Evolutionary conservation across 2,888 invertebrate genomes (phyloP).

Genomic region (Drosophila mayaguana): DNA sequence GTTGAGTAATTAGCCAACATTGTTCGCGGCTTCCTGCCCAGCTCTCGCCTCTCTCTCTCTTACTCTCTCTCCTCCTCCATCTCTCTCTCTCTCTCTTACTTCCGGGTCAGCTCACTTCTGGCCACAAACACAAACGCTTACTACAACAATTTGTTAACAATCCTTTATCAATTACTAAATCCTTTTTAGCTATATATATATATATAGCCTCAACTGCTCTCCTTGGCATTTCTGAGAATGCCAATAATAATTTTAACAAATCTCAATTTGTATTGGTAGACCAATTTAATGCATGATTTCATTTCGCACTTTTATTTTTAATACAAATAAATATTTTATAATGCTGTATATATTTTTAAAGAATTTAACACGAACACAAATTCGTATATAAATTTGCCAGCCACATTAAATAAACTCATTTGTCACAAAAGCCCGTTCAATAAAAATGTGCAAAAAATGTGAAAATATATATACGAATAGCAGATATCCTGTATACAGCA

Average conservation of each 20-base stretch:
- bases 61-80: too few relatives aligned
- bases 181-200: neutral
- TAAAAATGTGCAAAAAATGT: neutral
- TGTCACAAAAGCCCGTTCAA: slow-evolving; percentile 11
- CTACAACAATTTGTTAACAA: slow-evolving; percentile 44
- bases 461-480: too few relatives aligned
- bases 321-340: too few relatives aligned
- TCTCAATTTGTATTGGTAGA: neutral
- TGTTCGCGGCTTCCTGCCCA: slow-evolving; percentile 60
- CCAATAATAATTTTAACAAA: neutral
- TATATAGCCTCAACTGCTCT: neutral
- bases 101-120: slow-evolving; percentile 27
- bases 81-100: slow-evolving; percentile 10
- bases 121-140: slow-evolving; percentile 18
- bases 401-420: slow-evolving; percentile 23
- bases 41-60: slow-evolving; percentile 10
- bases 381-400: neutral
- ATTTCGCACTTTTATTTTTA: neutral
- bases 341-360: neutral
- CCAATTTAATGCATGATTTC: slow-evolving; percentile 2
- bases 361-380: neutral
- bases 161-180: slow-evolving; percentile 72
- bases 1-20: slow-evolving; percentile 80
- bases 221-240: neutral
- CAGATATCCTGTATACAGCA: too few relatives aligned